These are phyloP conservation scores for Drosophila melanosoma DNA, from an alignment of 2,888 invertebrate genomes.

Conservation along the genomic window DNA sequence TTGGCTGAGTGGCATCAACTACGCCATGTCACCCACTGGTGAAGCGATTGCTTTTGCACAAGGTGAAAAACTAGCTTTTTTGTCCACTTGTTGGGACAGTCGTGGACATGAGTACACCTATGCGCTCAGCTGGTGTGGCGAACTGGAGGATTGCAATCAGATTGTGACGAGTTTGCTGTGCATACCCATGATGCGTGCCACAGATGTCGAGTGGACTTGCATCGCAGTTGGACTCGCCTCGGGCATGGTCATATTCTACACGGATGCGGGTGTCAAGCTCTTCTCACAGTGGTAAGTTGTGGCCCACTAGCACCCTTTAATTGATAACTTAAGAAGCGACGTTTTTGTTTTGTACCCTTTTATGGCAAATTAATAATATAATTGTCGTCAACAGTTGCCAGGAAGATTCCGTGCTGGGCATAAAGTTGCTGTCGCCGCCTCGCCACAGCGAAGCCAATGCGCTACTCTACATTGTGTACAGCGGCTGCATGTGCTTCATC, in stretches of 20 bases:
- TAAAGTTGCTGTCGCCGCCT: constrained; percentile 90
- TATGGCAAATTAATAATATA: background rate
- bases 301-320: background rate
- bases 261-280: constrained; percentile 93
- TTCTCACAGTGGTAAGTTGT: constrained; percentile 89
- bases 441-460: constrained; percentile 78
- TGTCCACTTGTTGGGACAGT: constrained; percentile 88
- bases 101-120: constrained; percentile 84
- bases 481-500: constrained; percentile 92
- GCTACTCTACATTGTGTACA: constrained; percentile 83
- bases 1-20: constrained; percentile 89
- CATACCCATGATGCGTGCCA: constrained; percentile 86
- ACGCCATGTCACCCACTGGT: constrained; percentile 90
- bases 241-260: constrained; percentile 94
- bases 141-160: constrained; percentile 86
- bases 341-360: background rate
- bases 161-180: constrained; percentile 86
- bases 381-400: constrained; percentile 86
- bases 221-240: constrained; percentile 94
- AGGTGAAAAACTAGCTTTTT: constrained; percentile 88
- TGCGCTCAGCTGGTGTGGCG: constrained; percentile 87
- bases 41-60: constrained; percentile 90
- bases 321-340: background rate
- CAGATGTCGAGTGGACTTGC: constrained; percentile 95
- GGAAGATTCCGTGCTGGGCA: constrained; percentile 90